Conservation (phyloP, 2,113 vertebrate species). For the Indri indri region DNA sequence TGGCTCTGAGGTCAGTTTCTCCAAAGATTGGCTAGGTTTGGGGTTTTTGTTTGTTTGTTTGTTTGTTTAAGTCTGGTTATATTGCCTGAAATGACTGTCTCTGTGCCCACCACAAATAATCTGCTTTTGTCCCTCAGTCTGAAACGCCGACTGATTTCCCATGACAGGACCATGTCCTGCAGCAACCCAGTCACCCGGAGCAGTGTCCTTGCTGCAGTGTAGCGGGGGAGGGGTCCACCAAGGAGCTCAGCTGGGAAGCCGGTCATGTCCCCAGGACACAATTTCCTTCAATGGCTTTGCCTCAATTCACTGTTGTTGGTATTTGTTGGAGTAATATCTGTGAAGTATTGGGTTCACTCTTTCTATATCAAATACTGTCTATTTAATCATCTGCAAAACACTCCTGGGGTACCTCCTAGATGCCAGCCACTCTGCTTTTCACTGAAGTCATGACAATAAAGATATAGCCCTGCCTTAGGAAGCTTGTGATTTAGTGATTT, state of each 20-base stretch:
- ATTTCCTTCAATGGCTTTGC: neutral
- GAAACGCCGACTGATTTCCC: conserved; percentile 37
- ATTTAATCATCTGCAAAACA: neutral
- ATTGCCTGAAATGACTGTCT: conserved; percentile 63
- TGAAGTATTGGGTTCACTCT: neutral
- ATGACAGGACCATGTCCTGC: neutral
- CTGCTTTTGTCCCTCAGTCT: conserved; percentile 17
- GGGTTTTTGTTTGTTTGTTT: neutral
- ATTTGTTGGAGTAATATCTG: neutral
- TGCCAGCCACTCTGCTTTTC: neutral
- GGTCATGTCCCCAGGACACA: neutral
- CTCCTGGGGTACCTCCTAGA: too few relatives aligned
- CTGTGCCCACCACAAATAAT: conserved; percentile 71
- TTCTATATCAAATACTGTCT: neutral
- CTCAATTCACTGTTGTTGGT: neutral
- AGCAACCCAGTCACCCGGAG: neutral
- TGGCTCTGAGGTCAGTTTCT: conserved; percentile 62
- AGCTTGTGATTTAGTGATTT: neutral
- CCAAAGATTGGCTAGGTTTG: neutral
- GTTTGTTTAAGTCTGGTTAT: conserved; percentile 20
- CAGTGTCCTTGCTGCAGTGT: neutral
- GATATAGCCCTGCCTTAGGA: neutral
- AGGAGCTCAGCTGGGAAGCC: neutral
- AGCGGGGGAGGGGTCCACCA: neutral
- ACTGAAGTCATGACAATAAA: neutral